phyloP scores from a whole-genome alignment of 23 tunicate species.

The Phallusia fumigata region DNA sequence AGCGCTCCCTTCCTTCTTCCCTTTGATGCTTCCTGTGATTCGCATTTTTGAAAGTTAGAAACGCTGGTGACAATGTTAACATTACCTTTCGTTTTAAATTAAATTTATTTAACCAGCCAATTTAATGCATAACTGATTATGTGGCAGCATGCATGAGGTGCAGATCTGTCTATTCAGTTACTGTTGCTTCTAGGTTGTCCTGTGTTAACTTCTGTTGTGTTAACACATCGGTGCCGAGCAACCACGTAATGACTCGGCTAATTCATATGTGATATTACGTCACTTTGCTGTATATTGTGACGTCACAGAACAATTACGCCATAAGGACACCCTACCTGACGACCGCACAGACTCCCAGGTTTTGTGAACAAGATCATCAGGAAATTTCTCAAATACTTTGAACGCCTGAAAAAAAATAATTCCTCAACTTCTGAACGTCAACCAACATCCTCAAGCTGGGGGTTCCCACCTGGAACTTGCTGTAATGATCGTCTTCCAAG shows the following conservation, averaged over 20 bases:
- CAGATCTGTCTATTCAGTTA: no score
- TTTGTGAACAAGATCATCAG: constrained; percentile 19
- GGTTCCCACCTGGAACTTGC: constrained; percentile 39
- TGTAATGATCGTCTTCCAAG: constrained; percentile 55
- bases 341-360: constrained; percentile 33
- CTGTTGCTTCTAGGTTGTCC: no score
- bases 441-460: not conserved
- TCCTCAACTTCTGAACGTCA: not conserved
- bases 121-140: no score
- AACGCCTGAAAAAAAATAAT: constrained; percentile 32
- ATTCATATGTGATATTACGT: no score
- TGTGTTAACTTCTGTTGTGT: no score
- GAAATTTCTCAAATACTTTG: constrained; percentile 48
- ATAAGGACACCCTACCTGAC: no score
- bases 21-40: not conserved
- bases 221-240: no score
- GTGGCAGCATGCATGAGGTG: no score
- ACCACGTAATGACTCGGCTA: no score
- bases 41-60: not conserved
- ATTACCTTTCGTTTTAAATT: not conserved
- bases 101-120: not conserved
- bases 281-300: no score
- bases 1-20: not conserved
- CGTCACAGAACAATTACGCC: not conserved
- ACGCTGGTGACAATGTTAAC: not conserved